Evolutionary conservation across 2,797 vertebrate genomes (phyloP), one percentile per base, ranked within the genome.

Genomic region (Hypotaenidia philippensis): DNA sequence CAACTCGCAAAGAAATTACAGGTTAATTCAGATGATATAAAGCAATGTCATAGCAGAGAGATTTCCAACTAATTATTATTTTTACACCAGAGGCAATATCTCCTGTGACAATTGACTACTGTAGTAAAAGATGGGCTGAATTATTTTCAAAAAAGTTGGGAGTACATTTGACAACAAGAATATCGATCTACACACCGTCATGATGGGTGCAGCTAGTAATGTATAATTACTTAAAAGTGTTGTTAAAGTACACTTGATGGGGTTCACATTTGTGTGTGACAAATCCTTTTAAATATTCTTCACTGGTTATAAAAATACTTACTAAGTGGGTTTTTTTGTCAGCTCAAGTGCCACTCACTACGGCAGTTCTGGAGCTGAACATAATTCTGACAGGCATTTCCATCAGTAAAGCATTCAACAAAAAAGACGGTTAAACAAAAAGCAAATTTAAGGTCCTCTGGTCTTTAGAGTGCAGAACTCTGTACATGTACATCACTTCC

Each of bases 1-100:
- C n/a, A 86, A 52, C 34, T 90, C 65, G 31, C 31, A 90, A 90
- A 88, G 70, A 93, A 95, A 94, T 78, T 89, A 78, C 41, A 86
- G 69, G 72, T 88, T 91, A 86, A 86, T 82, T 87, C 55, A 75
- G 49, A 66, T 63, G n/a, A 91, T 59, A 93, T 31, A 82, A 91
- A 80, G 64, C 66, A 74, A 69, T 64, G 56, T 80, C 81, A 90
- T 19, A 82, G 36, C 34, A 69, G 40, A 74, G 79, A 50, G 8
- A 85, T 70, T 94, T 89, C 44, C 31, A 85, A 20, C 23, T 71
- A 94, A 81, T 90, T 89, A 89, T 8, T 91, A 68, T 88, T 95
- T 95, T 87, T 81, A 86, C 64, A 86, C 31, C 3, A 13, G 31
- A 86, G 36, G 26, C 25, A 68, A 0, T 63, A 78, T 69, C 77